phyloP scores from a whole-genome alignment of 1,140 invertebrate genomes.

The Anastrepha obliqua region DNA sequence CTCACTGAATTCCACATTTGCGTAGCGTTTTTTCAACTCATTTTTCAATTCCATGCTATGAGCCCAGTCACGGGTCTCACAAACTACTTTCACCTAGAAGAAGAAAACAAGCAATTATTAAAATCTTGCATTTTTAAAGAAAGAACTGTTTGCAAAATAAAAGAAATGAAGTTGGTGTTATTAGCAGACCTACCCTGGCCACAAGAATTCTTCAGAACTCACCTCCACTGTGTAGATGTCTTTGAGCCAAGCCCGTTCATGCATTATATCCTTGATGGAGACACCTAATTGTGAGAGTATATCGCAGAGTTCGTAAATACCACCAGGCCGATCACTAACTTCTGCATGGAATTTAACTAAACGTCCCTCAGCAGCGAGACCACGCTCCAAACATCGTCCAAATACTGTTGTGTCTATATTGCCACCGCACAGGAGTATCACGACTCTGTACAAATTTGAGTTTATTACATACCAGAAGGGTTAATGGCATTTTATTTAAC shows the following conservation, averaged over 20 bases:
- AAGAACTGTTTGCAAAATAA: too few species aligned
- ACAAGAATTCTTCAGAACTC: constrained; percentile 42
- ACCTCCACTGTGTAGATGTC: constrained; percentile 91
- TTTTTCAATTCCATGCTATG: constrained; percentile 83
- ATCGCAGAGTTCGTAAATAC: constrained; percentile 90
- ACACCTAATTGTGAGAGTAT: constrained; percentile 86
- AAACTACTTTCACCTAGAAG: constrained; percentile 85
- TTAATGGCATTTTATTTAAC: too few species aligned
- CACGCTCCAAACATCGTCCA: constrained; percentile 90
- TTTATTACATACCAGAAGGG: not conserved
- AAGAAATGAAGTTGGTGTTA: too few species aligned
- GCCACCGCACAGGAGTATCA: constrained; percentile 89
- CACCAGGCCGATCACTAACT: constrained; percentile 89
- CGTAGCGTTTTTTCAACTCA: constrained; percentile 79
- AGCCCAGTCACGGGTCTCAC: constrained; percentile 87
- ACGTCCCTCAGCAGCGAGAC: constrained; percentile 90
- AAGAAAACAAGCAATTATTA: not conserved
- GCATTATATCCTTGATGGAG: constrained; percentile 95
- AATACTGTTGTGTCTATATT: constrained; percentile 96
- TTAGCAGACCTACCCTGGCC: too few species aligned
- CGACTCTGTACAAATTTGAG: constrained; percentile 77
- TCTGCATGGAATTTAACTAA: constrained; percentile 91
- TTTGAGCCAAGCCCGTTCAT: constrained; percentile 93
- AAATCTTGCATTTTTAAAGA: too few species aligned
- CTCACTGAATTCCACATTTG: constrained; percentile 74